phyloP scores from a whole-genome alignment of 2,888 invertebrate genomes.

The Amphipyra berbera region DNA sequence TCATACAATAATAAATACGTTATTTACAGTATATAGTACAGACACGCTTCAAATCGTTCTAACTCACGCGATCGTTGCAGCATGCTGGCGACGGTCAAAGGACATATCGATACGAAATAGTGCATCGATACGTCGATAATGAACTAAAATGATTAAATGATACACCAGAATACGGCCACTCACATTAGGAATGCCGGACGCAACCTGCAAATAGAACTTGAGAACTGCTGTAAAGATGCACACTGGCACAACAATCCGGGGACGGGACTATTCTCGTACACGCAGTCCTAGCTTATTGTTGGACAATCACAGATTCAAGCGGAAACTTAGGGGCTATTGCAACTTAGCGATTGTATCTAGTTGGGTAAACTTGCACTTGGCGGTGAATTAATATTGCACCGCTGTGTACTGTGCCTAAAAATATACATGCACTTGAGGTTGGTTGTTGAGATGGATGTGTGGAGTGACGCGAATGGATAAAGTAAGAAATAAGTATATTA shows the following conservation, averaged over 20 bases:
- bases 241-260: constrained; percentile 45
- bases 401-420: constrained; percentile 9
- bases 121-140: too few relatives aligned
- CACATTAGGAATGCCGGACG: constrained; percentile 59
- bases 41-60: too few relatives aligned
- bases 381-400: constrained; percentile 15
- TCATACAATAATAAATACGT: too few relatives aligned
- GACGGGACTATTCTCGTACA: constrained; percentile 44
- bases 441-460: too few relatives aligned
- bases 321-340: constrained; percentile 36
- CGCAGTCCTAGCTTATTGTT: constrained; percentile 54
- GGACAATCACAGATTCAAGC: constrained; percentile 54
- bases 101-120: too few relatives aligned
- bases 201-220: constrained; percentile 61
- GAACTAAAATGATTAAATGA: constrained; percentile 3
- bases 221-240: constrained; percentile 61
- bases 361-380: constrained; percentile 16
- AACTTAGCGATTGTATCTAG: constrained; percentile 27
- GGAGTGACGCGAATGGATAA: too few relatives aligned
- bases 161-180: constrained; percentile 43
- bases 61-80: too few relatives aligned
- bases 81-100: too few relatives aligned
- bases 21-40: too few relatives aligned
- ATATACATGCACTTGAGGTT: constrained; percentile 11
- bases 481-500: too few relatives aligned